A percentile compares a stretch with the other conserved stretches of the same genome.
These are phyloP conservation scores for Gryllus bimaculatus DNA, from an alignment of 1,140 invertebrate species.

Conservation along the genomic window DNA sequence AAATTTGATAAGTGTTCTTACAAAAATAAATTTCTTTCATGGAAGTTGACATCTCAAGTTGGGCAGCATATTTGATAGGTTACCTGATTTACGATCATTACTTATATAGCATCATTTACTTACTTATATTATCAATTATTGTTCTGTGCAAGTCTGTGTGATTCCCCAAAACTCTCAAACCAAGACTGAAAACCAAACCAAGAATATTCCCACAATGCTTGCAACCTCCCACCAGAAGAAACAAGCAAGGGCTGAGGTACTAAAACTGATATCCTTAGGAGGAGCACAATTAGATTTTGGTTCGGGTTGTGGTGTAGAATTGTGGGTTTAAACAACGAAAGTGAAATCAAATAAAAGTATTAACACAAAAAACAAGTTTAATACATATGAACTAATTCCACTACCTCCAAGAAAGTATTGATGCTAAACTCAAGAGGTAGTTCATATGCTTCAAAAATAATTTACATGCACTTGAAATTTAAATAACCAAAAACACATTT, in stretches of 20 bases:
- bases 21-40: slow-evolving; percentile 27
- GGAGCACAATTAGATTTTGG: not conserved
- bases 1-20: slow-evolving; percentile 27
- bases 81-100: slow-evolving; percentile 26
- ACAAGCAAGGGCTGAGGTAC: slow-evolving; percentile 13
- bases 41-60: slow-evolving; percentile 26
- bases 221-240: slow-evolving; percentile 11
- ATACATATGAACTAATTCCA: slow-evolving; percentile 13
- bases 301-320: slow-evolving; percentile 11
- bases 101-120: slow-evolving; percentile 22
- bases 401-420: slow-evolving; percentile 10
- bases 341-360: slow-evolving; percentile 14
- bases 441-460: not conserved
- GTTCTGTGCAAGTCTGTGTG: slow-evolving; percentile 25
- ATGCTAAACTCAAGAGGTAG: slow-evolving; percentile 12
- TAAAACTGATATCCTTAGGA: not conserved
- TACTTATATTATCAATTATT: slow-evolving; percentile 22
- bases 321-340: not conserved
- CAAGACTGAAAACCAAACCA: not conserved
- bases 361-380: slow-evolving; percentile 16
- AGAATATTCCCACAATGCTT: slow-evolving; percentile 14
- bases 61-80: slow-evolving; percentile 26
- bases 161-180: slow-evolving; percentile 22
- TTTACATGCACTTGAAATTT: not conserved
- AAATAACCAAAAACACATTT: not conserved